A percentile compares a stretch with the other conserved stretches of the same genome.
Conservation (phyloP, 2,888 invertebrate species). For the Spilosoma lubricipeda region DNA sequence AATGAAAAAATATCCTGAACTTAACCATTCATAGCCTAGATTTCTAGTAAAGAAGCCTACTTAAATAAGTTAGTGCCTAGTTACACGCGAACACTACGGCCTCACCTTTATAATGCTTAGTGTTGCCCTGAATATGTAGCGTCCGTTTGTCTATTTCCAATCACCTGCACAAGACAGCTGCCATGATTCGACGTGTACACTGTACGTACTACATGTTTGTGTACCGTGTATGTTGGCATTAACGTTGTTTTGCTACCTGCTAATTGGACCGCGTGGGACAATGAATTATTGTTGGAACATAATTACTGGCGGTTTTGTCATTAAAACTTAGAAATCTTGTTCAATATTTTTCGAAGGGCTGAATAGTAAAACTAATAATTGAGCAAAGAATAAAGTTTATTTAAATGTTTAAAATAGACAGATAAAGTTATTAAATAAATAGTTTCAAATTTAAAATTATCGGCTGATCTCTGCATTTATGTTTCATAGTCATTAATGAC, state of each 20-base stretch:
- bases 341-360: background rate
- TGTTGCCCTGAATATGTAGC: slow-evolving; percentile 29
- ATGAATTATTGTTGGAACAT: slow-evolving; percentile 22
- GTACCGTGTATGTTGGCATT: slow-evolving; percentile 26
- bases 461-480: too few species aligned
- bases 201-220: slow-evolving; percentile 30
- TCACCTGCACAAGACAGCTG: slow-evolving; percentile 53
- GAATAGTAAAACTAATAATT: background rate
- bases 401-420: background rate
- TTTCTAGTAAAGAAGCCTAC: background rate
- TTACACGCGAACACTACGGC: background rate
- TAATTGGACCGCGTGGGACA: slow-evolving; percentile 38
- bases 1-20: background rate
- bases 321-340: background rate
- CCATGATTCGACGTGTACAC: slow-evolving; percentile 36
- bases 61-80: background rate
- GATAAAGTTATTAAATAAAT: background rate
- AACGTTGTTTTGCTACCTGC: slow-evolving; percentile 44
- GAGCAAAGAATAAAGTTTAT: background rate
- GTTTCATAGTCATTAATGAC: too few species aligned
- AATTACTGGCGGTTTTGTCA: slow-evolving; percentile 2
- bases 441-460: too few species aligned
- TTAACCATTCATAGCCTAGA: background rate
- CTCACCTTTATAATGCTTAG: slow-evolving; percentile 10
- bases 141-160: slow-evolving; percentile 51